These are phyloP conservation scores for Lasioglossum morio DNA, from an alignment of 2,888 invertebrate genomes.

Conservation along the genomic window DNA sequence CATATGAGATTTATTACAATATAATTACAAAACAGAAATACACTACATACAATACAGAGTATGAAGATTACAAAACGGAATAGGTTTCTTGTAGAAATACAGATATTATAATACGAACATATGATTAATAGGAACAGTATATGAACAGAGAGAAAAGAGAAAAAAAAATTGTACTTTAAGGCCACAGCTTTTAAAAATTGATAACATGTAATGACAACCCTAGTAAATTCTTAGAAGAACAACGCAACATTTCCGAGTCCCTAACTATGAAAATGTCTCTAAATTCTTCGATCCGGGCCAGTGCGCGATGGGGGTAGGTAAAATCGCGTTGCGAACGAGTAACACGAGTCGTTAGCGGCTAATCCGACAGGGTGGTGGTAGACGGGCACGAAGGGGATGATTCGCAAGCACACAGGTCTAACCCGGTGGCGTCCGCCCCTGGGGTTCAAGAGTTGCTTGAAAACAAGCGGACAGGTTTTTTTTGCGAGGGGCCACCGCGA, in stretches of 20 bases:
- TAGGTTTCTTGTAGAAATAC: too few species aligned
- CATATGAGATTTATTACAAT: too few species aligned
- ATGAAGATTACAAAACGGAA: too few species aligned
- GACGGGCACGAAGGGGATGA: conserved; percentile 55
- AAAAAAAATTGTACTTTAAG: too few species aligned
- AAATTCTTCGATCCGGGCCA: not conserved
- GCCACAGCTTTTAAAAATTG: too few species aligned
- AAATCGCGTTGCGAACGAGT: conserved; percentile 78
- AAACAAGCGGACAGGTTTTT: conserved; percentile 72
- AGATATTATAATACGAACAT: too few species aligned
- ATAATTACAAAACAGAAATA: too few species aligned
- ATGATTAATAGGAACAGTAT: too few species aligned
- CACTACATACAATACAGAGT: too few species aligned
- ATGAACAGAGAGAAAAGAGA: too few species aligned
- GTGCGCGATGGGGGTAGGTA: conserved; percentile 41
- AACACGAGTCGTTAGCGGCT: conserved; percentile 81
- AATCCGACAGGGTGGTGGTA: conserved; percentile 70
- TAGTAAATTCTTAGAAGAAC: not conserved
- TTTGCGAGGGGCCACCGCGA: conserved; percentile 63
- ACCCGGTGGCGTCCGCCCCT: conserved; percentile 24
- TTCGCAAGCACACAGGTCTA: conserved; percentile 37
- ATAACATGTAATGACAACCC: too few species aligned
- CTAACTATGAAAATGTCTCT: not conserved
- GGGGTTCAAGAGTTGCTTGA: conserved; percentile 77
- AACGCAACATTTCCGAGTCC: too few species aligned